Conservation (phyloP, 2,113 vertebrate species). For the Lipophrys pholis region DNA sequence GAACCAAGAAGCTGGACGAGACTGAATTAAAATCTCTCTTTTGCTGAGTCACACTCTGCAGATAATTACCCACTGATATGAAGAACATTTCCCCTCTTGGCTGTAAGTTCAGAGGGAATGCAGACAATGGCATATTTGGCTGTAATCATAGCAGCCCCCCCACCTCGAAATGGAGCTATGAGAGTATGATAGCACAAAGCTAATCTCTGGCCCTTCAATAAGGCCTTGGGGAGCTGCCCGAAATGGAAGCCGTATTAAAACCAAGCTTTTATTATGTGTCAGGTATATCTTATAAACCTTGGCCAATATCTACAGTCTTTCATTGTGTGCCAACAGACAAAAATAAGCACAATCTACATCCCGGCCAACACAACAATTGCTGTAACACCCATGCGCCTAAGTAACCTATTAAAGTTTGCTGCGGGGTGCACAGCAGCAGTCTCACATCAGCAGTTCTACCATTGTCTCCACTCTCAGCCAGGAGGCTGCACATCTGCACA, state of each 20-base stretch:
- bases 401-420: constrained; percentile 68
- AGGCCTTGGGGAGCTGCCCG: constrained; percentile 46
- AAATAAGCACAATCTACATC: constrained; percentile 37
- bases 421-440: constrained; percentile 32
- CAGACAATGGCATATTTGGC: constrained; percentile 71
- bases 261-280: constrained; percentile 18
- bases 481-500: constrained; percentile 70
- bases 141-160: constrained; percentile 58
- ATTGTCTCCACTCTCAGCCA: constrained; percentile 42
- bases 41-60: constrained; percentile 79
- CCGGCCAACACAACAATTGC: constrained; percentile 31
- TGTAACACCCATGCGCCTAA: constrained; percentile 41
- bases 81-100: constrained; percentile 69
- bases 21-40: constrained; percentile 76
- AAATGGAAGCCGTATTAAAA: constrained; percentile 56
- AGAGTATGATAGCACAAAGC: constrained; percentile 62
- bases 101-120: constrained; percentile 72
- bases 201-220: constrained; percentile 61
- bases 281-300: constrained; percentile 28
- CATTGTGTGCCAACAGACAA: constrained; percentile 22
- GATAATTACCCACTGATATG: constrained; percentile 79
- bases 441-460: constrained; percentile 55
- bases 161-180: constrained; percentile 56
- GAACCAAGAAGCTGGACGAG: constrained; percentile 59
- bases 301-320: constrained; percentile 8